phyloP scores from a whole-genome alignment of 2,113 vertebrate species.

The Lethenteron camtschaticum region DNA sequence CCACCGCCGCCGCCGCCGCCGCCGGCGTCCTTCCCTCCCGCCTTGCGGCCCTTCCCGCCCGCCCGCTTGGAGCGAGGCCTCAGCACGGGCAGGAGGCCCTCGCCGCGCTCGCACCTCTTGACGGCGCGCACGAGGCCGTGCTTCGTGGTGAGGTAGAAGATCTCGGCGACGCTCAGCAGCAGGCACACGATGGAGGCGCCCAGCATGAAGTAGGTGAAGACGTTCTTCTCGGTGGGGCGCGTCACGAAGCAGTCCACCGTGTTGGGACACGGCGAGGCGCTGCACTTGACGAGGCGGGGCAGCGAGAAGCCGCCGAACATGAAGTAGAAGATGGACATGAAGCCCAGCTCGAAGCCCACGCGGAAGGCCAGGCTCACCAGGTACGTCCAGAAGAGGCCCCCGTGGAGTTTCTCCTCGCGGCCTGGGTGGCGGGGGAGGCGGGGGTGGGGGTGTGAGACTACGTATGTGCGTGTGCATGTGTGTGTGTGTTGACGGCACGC shows the following conservation, averaged over 20 bases:
- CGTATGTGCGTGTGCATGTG: too few relatives aligned
- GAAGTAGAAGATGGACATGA: constrained; percentile 47
- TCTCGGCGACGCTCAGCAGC: constrained; percentile 46
- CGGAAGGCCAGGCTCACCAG: constrained; percentile 60
- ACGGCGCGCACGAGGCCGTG: too few relatives aligned
- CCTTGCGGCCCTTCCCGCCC: too few relatives aligned
- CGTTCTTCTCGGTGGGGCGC: constrained; percentile 65
- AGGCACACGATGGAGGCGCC: constrained; percentile 42
- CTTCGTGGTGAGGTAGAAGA: constrained; percentile 52
- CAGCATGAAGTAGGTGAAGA: constrained; percentile 90
- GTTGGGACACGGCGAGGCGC: constrained; percentile 48
- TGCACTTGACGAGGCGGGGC: constrained; percentile 50
- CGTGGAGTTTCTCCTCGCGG: constrained; percentile 14
- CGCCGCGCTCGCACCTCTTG: too few relatives aligned
- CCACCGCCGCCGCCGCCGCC: too few relatives aligned
- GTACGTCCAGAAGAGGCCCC: constrained; percentile 89
- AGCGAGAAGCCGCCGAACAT: constrained; percentile 56
- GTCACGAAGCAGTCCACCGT: constrained; percentile 78
- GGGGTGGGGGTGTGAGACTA: too few relatives aligned
- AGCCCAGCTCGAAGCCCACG: constrained; percentile 35
- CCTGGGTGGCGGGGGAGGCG: too few relatives aligned
- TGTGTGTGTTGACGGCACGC: too few relatives aligned
- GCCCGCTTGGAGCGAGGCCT: too few relatives aligned
- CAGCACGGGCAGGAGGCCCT: too few relatives aligned
- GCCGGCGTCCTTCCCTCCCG: too few relatives aligned